Evolutionary conservation across 2,888 invertebrate genomes (phyloP), one percentile per base, ranked within the genome.

Genomic region (Conomelus anceps): DNA sequence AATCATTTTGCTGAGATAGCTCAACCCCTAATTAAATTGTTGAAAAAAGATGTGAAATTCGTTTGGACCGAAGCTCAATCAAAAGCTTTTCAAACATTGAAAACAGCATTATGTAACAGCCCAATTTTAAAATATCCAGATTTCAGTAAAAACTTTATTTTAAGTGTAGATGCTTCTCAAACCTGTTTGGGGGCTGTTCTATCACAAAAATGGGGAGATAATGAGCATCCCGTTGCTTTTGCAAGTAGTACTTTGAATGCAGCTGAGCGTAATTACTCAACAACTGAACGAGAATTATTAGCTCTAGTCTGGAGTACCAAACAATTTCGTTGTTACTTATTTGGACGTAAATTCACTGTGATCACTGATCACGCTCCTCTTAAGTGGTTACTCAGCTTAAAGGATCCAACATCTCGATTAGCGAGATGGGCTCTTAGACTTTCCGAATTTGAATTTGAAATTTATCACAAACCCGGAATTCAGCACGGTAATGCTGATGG

Each of bases 31-130:
- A 89, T 26, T 22, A 41, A 85, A n/a, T 41, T 89, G n/a, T 23
- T 86, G 4, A 23, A 41, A n/a, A 23, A 86, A 34, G 85, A 23
- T 9, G 23, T 34, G 17, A 22, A 23, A 63, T 88, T 88, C 22
- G 22, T n/a, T 7, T 90, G 90, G 90, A 34, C 41, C 17, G 41
- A 86, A 22, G 85, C 26, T 11, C 90, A 90, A 23, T 41, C 84
- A 84, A 23, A 84, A 23, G 89, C 91, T 9, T 91, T 91, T 87
- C 34, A 89, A n/a, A 85, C 85, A 24, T 86, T 91, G 22, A 91
- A 90, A 63, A 17, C 87, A 23, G 84, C 29, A 11, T 85, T 91
- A 24, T 88, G 88, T 34, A 88, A 29, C 26, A 41, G 87, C n/a
- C n/a, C n/a, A n/a, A n/a, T n/a, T n/a, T n/a, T n/a, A n/a, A n/a